Conservation (phyloP, 2,113 vertebrate genomes). For the Natator depressus region DNA sequence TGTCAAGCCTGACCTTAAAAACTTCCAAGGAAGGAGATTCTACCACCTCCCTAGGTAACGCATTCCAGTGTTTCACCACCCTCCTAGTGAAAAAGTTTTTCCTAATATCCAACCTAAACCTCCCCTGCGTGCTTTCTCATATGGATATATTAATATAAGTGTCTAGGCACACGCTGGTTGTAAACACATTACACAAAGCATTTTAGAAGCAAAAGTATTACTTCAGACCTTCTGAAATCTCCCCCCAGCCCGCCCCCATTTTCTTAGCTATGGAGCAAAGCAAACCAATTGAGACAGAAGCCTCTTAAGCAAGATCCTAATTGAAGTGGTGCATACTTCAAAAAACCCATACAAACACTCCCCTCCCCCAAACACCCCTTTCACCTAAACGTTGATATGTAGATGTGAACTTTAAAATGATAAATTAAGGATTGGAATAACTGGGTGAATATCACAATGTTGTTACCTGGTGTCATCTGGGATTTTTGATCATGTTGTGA, state of each 20-base stretch:
- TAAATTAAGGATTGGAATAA: background rate
- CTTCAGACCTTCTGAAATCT: background rate
- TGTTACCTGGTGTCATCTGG: background rate
- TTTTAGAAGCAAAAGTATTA: background rate
- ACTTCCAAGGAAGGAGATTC: too few relatives aligned
- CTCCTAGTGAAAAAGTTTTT: too few relatives aligned
- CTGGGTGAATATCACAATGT: background rate
- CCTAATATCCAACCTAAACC: too few relatives aligned
- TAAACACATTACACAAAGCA: background rate
- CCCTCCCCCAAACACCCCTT: background rate
- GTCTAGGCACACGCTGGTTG: background rate
- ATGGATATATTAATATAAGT: background rate
- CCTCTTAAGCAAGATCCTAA: background rate
- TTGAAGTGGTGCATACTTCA: background rate
- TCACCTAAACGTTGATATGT: background rate
- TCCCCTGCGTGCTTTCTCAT: background rate
- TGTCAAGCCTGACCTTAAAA: too few relatives aligned
- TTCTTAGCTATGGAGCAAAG: background rate
- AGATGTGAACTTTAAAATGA: background rate
- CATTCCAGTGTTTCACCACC: too few relatives aligned
- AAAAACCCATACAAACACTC: background rate
- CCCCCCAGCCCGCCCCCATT: background rate
- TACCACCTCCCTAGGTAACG: too few relatives aligned
- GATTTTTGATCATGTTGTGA: background rate
- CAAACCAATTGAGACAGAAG: background rate